Evolutionary conservation across 2,113 vertebrate species (phyloP), one percentile per base, ranked within the genome.

Genomic region (Pogonocichla stellata): DNA sequence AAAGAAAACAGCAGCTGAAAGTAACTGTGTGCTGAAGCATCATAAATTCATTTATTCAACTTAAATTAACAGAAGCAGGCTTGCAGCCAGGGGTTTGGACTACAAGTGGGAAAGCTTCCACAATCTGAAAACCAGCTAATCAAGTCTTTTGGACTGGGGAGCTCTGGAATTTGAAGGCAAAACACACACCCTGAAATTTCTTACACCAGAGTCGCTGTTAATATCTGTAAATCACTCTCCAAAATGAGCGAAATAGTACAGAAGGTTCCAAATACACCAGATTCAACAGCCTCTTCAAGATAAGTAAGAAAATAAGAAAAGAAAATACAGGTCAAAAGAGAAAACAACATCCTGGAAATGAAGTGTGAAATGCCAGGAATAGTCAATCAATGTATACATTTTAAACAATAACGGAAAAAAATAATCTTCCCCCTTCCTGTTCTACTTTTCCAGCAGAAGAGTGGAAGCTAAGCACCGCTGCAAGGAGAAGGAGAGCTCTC

Each of bases 301-400:
- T n/a, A n/a, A n/a, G n/a, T n/a, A n/a, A n/a, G 6, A 61, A 51
- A 92, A 33, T 22, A 38, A 78, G 15, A 43, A 16, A n/a, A 70
- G 60, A 33, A 29, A 66, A 65, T 8, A 38, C 4, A n/a, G 9
- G 7, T 40, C 29, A 38, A 36, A 24, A 90, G 67, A 47, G 6
- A 51, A 81, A 71, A 36, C 12, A 3, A 13, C 18, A 15, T 4
- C 24, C 19, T n/a, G 36, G 22, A 93, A 94, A 87, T 2, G 4
- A 7, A 5, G 12, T 4, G 3, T 24, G 56, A 54, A 47, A 50
- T 8, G n/a, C 2, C 29, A 74, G 5, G 10, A 62, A 62, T 1
- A 1, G 43, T 23, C 58, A 74, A 8, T 5, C 17, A 42, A 8
- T 1, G 14, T 2, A 19, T 0, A 17, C 5, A 9, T 57, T 65